Percentiles rank a stretch among this genome's conserved stretches.
phyloP scores from a whole-genome alignment of 2,113 vertebrate species.

The Oryzias woworae region DNA sequence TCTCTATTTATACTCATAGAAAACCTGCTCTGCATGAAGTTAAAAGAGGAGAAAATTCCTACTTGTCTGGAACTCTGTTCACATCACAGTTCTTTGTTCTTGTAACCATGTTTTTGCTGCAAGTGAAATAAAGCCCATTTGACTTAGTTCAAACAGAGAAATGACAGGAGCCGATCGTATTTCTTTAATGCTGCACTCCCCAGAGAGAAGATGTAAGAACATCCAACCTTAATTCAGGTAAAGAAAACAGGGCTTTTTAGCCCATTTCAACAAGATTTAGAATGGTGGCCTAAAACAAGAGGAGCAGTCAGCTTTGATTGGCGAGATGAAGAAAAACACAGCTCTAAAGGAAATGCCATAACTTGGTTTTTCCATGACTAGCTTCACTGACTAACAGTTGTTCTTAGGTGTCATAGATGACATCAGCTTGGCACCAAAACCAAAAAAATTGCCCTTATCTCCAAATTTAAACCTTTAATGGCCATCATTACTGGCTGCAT shows the following conservation, averaged over 20 bases:
- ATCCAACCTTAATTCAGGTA: slow-evolving; percentile 59
- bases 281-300: slow-evolving; percentile 71
- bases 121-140: slow-evolving; percentile 11
- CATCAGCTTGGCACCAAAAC: slow-evolving; percentile 37
- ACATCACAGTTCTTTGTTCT: no score
- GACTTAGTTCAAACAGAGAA: slow-evolving; percentile 43
- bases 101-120: no score
- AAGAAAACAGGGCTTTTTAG: slow-evolving; percentile 58
- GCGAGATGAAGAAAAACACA: slow-evolving; percentile 65
- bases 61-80: no score
- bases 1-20: no score
- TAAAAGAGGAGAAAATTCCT: no score
- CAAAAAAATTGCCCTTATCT: slow-evolving; percentile 29
- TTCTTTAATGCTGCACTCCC: slow-evolving; percentile 41
- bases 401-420: slow-evolving; percentile 50
- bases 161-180: slow-evolving; percentile 22
- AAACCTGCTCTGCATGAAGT: no score
- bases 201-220: slow-evolving; percentile 51
- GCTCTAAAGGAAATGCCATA: slow-evolving; percentile 44
- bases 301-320: slow-evolving; percentile 66
- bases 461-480: slow-evolving; percentile 7
- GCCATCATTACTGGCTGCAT: slow-evolving; percentile 14
- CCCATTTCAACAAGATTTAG: slow-evolving; percentile 49
- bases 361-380: slow-evolving; percentile 61
- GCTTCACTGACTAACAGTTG: slow-evolving; percentile 58